These are phyloP conservation scores for Trichomalopsis sarcophagae DNA, from an alignment of 1,140 invertebrate genomes.

Conservation along the genomic window DNA sequence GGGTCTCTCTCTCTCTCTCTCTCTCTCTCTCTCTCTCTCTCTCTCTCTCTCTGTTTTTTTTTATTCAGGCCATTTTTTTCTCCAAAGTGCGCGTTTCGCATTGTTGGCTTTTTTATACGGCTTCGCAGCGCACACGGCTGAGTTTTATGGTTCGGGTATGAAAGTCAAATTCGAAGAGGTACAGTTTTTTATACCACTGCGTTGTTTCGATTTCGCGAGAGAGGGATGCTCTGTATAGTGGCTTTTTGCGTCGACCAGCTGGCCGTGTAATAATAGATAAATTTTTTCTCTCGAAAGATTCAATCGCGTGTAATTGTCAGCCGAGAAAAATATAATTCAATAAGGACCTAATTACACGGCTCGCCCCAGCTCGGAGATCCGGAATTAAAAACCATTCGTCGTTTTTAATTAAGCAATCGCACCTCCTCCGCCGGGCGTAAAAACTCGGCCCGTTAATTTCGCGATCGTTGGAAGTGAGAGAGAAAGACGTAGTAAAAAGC, in stretches of 20 bases:
- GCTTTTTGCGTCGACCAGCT: neutral
- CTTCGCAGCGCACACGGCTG: neutral
- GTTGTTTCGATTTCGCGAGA: neutral
- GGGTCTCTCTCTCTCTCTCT: neutral
- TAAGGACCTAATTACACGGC: neutral
- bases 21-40: neutral
- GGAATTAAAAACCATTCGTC: conserved; percentile 25
- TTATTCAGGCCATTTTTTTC: neutral
- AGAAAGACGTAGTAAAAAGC: neutral
- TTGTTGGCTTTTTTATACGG: neutral
- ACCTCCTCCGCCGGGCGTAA: neutral
- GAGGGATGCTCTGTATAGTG: neutral
- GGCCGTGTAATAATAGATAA: neutral
- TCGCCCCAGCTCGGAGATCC: neutral
- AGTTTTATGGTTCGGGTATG: neutral
- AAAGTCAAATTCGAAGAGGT: neutral
- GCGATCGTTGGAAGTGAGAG: neutral
- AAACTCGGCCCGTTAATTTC: conserved; percentile 33
- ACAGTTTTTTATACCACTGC: neutral
- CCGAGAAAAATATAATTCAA: no score
- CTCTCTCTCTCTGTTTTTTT: neutral
- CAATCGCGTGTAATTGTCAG: neutral
- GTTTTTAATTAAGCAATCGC: conserved; percentile 40
- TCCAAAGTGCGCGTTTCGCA: neutral
- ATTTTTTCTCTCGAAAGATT: no score